Evolutionary conservation across 2,113 vertebrate genomes (phyloP), one percentile per base, ranked within the genome.

Genomic region (Platanista minor): DNA sequence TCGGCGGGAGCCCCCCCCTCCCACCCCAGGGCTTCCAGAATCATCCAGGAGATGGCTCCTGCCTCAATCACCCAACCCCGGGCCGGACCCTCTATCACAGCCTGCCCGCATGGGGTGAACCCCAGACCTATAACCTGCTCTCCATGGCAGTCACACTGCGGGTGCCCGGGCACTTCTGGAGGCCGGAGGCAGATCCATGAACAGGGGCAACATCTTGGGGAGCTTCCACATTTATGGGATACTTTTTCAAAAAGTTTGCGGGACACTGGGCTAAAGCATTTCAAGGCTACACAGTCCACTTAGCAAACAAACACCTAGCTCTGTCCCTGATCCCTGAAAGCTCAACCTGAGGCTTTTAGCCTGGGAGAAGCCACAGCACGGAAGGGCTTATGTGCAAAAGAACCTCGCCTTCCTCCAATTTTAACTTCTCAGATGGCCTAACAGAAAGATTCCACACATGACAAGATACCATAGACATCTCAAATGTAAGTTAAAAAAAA

Each of bases 81-180:
- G 39, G 46, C 54, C 4, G 0, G 36, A 39, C 6, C 43, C 23
- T 66, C 33, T 0, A 2, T 29, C n/a, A 20, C 17, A 52, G n/a
- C 17, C n/a, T 61, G 66, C 29, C 36, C 12, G 33, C 9, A 12
- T 4, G 6, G 36, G 49, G 12, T 1, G 46, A 72, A 88, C 8
- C 33, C 36, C 27, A 66, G 75, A 27, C 27, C 82, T 84, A 36
- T 4, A 31, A 36, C 46, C 33, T 43, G 8, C 12, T 25, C 23
- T 64, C n/a, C 41, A 39, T 0, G 1, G 5, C 0, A 78, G 88
- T 5, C 57, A 4, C 20, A 3, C 29, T 7, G 29, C 36, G 64
- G 15, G 29, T 54, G 62, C 69, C 4, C 10, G 1, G 29, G 39
- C 15, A 49, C 43, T 20, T 17, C 41, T 77, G 12, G 54, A 4